Conservation (phyloP, 2,888 invertebrate species). For the Netelia virgata region DNA sequence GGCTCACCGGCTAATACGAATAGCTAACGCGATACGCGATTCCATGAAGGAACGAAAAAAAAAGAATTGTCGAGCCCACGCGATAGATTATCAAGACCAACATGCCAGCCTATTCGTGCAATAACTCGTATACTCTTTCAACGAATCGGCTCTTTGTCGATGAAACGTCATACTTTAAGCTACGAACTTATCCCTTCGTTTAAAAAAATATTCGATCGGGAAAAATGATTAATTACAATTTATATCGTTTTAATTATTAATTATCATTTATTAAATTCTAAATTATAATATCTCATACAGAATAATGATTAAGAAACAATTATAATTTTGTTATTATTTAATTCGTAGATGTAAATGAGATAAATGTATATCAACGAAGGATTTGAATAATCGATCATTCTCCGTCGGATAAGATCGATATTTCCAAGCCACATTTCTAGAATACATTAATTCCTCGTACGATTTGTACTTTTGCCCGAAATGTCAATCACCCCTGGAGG, state of each 20-base stretch:
- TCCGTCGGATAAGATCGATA: background rate
- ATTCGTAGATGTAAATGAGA: too few species aligned
- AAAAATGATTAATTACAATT: too few species aligned
- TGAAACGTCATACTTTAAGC: background rate
- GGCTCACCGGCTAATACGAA: conserved; percentile 31
- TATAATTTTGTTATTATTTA: too few species aligned
- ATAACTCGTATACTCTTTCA: background rate
- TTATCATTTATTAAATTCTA: too few species aligned
- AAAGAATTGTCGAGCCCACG: conserved; percentile 2
- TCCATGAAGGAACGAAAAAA: conserved; percentile 25
- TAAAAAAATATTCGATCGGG: too few species aligned
- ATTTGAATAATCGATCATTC: too few species aligned
- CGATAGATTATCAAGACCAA: conserved; percentile 16
- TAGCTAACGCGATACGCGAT: conserved; percentile 49
- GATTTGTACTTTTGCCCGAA: background rate
- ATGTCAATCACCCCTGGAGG: background rate
- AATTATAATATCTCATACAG: too few species aligned
- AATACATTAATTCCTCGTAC: background rate
- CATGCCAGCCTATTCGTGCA: background rate
- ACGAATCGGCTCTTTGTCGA: background rate
- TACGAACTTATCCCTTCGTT: too few species aligned
- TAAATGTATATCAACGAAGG: too few species aligned
- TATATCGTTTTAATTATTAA: too few species aligned
- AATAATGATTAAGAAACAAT: too few species aligned
- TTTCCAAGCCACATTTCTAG: background rate